Conservation (phyloP, 2,113 vertebrate genomes). For the Oxygymnocypris stewartii region DNA sequence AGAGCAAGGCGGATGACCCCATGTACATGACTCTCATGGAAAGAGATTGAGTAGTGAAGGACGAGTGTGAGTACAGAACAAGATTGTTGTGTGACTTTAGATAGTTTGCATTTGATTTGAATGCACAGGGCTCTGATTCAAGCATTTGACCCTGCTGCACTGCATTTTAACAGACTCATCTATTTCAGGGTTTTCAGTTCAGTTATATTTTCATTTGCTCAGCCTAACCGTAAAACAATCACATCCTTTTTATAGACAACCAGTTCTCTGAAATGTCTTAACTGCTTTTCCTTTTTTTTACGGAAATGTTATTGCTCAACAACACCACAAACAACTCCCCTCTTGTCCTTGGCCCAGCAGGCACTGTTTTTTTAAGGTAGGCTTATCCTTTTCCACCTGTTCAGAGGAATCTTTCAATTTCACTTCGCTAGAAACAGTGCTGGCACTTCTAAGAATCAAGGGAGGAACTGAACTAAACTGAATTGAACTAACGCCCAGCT, state of each 20-base stretch:
- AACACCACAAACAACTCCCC: conserved; percentile 11
- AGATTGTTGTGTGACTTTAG: background rate
- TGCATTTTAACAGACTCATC: background rate
- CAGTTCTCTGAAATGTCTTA: conserved; percentile 7
- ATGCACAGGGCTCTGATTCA: background rate
- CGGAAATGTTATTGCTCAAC: conserved; percentile 8
- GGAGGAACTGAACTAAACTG: conserved; percentile 42
- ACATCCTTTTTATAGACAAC: conserved; percentile 9
- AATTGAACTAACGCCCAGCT: conserved; percentile 15
- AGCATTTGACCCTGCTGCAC: background rate
- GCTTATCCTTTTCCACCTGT: background rate
- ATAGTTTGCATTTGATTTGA: background rate
- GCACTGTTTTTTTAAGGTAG: conserved; percentile 1
- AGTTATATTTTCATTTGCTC: background rate
- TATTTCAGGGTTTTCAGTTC: background rate
- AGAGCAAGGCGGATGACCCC: background rate
- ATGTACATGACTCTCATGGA: background rate
- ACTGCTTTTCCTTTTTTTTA: conserved; percentile 29
- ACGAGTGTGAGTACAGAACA: background rate
- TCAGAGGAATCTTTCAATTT: conserved; percentile 44
- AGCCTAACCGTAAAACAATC: background rate
- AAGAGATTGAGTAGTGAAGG: background rate
- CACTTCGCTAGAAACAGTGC: conserved; percentile 36
- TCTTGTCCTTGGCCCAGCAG: conserved; percentile 32
- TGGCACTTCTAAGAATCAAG: conserved; percentile 47